These are phyloP conservation scores for Drosophila truncata DNA, from an alignment of 1,140 invertebrate species.

Conservation along the genomic window DNA sequence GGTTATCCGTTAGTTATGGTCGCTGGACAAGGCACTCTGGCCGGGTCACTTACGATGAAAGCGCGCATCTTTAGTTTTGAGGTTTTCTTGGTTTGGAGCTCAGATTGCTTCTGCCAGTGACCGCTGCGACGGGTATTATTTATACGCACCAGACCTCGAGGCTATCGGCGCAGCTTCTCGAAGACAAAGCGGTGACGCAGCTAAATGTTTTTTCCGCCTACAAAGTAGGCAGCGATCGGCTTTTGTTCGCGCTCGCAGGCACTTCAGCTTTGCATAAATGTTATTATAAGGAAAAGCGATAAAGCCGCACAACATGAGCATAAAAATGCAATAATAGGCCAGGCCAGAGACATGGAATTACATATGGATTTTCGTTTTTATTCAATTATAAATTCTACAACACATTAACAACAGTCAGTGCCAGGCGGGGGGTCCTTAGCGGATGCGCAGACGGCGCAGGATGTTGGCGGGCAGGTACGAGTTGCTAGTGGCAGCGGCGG, in stretches of 20 bases:
- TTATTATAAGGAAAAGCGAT: slow-evolving; percentile 77
- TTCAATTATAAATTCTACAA: slow-evolving; percentile 60
- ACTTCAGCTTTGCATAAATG: slow-evolving; percentile 76
- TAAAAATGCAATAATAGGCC: slow-evolving; percentile 71
- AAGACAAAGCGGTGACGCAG: slow-evolving; percentile 66
- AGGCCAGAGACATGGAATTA: slow-evolving; percentile 36
- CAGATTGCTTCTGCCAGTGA: slow-evolving; percentile 65
- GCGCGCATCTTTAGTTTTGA: slow-evolving; percentile 69
- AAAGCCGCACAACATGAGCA: slow-evolving; percentile 60
- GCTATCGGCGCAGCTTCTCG: slow-evolving; percentile 65
- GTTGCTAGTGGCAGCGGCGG: slow-evolving; percentile 61
- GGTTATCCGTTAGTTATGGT: slow-evolving; percentile 37
- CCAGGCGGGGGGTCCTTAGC: slow-evolving; percentile 35
- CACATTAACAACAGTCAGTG: slow-evolving; percentile 62
- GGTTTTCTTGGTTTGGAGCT: slow-evolving; percentile 70
- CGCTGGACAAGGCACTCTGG: not conserved
- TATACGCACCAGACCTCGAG: slow-evolving; percentile 74
- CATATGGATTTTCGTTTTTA: slow-evolving; percentile 64
- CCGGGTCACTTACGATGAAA: slow-evolving; percentile 71
- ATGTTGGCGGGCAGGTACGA: slow-evolving; percentile 71
- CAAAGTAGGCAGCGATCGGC: slow-evolving; percentile 60
- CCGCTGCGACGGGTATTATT: slow-evolving; percentile 55
- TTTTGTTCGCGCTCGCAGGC: slow-evolving; percentile 54
- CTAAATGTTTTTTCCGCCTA: slow-evolving; percentile 79
- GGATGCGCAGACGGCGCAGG: slow-evolving; percentile 71